phyloP scores from a whole-genome alignment of 2,113 vertebrate species.

The Forbesichthys papilliferus region DNA sequence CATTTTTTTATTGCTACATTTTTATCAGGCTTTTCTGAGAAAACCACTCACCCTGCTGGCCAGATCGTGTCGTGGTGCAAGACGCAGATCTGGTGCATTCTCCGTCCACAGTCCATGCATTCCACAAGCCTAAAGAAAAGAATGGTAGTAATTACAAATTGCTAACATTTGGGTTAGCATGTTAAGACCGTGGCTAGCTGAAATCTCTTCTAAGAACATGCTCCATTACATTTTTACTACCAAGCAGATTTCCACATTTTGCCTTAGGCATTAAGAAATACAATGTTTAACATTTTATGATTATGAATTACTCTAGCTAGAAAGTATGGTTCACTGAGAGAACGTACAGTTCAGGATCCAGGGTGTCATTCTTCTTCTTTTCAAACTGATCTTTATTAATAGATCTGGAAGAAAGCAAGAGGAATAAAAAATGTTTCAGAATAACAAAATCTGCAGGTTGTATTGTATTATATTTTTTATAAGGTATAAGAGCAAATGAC shows the following conservation, averaged over 20 bases:
- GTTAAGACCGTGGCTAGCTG: no score
- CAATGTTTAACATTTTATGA: no score
- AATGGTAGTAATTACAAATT: not conserved
- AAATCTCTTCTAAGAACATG: no score
- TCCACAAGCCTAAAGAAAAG: constrained; percentile 87
- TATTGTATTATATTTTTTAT: not conserved
- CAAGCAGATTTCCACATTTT: no score
- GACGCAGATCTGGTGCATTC: constrained; percentile 99
- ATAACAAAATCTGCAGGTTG: not conserved
- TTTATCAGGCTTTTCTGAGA: no score
- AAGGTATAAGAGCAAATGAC: no score
- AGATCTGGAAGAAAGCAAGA: constrained; percentile 77
- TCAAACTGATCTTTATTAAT: constrained; percentile 99
- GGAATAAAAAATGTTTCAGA: not conserved
- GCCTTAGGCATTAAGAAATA: no score
- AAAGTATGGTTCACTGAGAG: no score
- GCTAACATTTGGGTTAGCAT: not conserved
- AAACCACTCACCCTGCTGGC: constrained; percentile 85
- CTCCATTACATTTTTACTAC: no score
- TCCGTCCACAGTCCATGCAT: constrained; percentile 95
- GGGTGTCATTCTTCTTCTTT: constrained; percentile 97
- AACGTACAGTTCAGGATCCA: constrained; percentile 97
- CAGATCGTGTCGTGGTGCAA: constrained; percentile 96
- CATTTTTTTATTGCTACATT: no score
- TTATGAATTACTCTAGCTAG: no score